These are phyloP conservation scores for Potamarius usumacintae DNA, from an alignment of 2,113 vertebrate species.

Conservation along the genomic window DNA sequence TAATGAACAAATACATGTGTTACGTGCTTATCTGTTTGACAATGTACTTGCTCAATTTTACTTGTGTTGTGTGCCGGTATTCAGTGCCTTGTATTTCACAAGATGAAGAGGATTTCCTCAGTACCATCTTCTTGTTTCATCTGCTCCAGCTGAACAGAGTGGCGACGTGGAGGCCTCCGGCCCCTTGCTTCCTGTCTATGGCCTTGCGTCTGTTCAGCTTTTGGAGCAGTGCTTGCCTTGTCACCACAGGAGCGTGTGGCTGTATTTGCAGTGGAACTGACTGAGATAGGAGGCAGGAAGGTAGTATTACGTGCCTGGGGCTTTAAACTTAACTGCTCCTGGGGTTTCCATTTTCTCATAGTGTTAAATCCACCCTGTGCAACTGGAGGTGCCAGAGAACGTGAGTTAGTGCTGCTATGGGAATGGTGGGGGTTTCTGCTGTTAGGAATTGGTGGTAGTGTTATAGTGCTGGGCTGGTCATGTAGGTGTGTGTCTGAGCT, in stretches of 20 bases:
- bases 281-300: conserved; percentile 53
- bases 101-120: conserved; percentile 13
- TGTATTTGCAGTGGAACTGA: neutral
- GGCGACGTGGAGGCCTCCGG: conserved; percentile 41
- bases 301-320: neutral
- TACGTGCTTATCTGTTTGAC: neutral
- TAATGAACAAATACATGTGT: neutral
- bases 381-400: conserved; percentile 21
- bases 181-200: conserved; percentile 26
- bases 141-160: conserved; percentile 60
- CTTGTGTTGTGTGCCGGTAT: neutral
- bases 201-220: conserved; percentile 41
- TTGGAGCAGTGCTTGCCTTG: conserved; percentile 17
- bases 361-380: neutral
- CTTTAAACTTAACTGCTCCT: conserved; percentile 22
- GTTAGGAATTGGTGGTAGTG: conserved; percentile 7
- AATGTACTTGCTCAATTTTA: neutral
- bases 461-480: neutral
- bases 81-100: neutral
- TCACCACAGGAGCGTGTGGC: conserved; percentile 2
- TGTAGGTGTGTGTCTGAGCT: conserved; percentile 51
- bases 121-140: conserved; percentile 29
- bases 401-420: neutral
- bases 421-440: neutral
- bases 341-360: conserved; percentile 16